These are phyloP conservation scores for Borostomias antarcticus DNA, from an alignment of 2,797 vertebrate species.

Conservation along the genomic window DNA sequence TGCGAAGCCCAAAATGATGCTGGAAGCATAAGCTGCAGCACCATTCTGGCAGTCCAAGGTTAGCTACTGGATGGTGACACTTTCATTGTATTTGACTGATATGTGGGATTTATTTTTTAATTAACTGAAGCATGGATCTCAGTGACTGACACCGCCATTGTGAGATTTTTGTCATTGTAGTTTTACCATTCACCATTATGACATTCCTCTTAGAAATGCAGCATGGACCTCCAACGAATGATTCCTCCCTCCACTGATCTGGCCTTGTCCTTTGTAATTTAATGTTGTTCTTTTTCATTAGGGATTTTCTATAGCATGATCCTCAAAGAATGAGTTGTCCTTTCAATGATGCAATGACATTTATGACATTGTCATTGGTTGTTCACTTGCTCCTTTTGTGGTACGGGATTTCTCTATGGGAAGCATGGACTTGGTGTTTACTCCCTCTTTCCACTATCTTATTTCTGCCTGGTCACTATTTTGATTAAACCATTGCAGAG, in stretches of 20 bases:
- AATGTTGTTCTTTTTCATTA: neutral
- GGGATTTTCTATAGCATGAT: conserved; percentile 31
- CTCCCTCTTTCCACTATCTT: no score
- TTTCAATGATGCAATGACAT: conserved; percentile 23
- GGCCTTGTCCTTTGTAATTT: neutral
- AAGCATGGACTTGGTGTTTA: neutral
- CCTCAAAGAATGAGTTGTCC: conserved; percentile 9
- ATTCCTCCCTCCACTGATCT: conserved; percentile 8
- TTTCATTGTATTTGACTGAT: neutral
- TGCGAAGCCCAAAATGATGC: conserved; percentile 92
- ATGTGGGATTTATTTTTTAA: conserved; percentile 19
- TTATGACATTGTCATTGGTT: neutral
- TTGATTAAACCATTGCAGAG: neutral
- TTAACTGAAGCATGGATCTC: conserved; percentile 38
- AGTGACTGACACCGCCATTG: conserved; percentile 24
- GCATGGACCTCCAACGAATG: conserved; percentile 31
- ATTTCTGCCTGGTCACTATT: neutral
- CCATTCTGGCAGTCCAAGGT: conserved; percentile 92
- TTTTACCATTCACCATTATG: conserved; percentile 12
- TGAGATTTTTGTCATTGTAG: neutral
- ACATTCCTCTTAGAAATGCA: neutral
- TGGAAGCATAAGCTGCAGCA: conserved; percentile 90
- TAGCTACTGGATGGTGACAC: conserved; percentile 57
- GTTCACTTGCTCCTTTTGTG: neutral
- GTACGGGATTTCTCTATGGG: neutral